These are phyloP conservation scores for Drosophila peninsularis DNA, from an alignment of 2,888 invertebrate genomes.

Conservation along the genomic window DNA sequence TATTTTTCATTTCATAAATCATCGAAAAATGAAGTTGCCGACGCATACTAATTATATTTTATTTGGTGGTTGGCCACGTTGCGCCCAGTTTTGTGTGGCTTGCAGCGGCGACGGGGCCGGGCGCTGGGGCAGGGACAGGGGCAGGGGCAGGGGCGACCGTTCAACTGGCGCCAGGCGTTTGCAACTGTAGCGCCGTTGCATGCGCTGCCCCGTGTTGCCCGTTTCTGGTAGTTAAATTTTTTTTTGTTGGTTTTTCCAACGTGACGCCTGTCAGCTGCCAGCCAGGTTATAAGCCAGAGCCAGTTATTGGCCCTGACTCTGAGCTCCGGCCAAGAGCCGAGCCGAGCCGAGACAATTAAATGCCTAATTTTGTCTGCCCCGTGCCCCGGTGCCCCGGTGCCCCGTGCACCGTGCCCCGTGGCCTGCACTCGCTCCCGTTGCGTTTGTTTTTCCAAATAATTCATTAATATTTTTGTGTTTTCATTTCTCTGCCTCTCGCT, in stretches of 20 bases:
- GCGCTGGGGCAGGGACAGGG: no score
- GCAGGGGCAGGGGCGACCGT: slow-evolving; percentile 27
- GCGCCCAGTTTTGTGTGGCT: slow-evolving; percentile 70
- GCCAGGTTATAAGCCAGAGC: slow-evolving; percentile 45
- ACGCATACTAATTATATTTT: slow-evolving; percentile 70
- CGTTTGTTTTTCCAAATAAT: slow-evolving; percentile 83
- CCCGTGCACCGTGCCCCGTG: slow-evolving; percentile 6
- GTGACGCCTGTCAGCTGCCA: slow-evolving; percentile 80
- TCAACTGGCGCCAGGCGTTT: slow-evolving; percentile 61
- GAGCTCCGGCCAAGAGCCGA: slow-evolving; percentile 47
- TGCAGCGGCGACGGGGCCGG: slow-evolving; percentile 14
- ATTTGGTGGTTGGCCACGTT: slow-evolving; percentile 68
- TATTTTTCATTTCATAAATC: slow-evolving; percentile 72
- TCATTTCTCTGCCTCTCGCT: slow-evolving; percentile 47
- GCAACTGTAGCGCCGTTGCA: slow-evolving; percentile 69
- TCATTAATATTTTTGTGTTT: slow-evolving; percentile 82
- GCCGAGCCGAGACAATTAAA: slow-evolving; percentile 76
- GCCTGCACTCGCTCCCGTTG: slow-evolving; percentile 36
- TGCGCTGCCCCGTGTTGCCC: slow-evolving; percentile 35
- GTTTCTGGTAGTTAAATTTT: slow-evolving; percentile 19
- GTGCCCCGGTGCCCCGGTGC: slow-evolving; percentile 33
- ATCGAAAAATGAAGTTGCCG: slow-evolving; percentile 79
- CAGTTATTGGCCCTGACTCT: slow-evolving; percentile 14
- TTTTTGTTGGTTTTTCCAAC: slow-evolving; percentile 71
- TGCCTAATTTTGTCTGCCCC: slow-evolving; percentile 75